These are phyloP conservation scores for Dendroctonus ponderosae DNA, from an alignment of 1,140 invertebrate genomes.

Conservation along the genomic window DNA sequence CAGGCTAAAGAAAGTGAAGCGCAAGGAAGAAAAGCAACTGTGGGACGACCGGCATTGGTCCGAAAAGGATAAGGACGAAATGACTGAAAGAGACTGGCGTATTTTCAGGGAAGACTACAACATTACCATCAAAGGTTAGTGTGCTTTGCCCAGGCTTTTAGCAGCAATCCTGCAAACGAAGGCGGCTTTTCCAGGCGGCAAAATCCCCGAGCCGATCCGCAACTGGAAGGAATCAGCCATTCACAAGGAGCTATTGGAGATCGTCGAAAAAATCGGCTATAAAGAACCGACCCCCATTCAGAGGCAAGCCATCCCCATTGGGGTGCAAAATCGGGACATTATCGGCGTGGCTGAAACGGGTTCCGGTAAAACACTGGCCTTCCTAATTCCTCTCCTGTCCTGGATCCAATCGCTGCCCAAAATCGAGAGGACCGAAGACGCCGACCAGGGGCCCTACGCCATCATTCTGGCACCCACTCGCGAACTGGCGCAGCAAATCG, in stretches of 20 bases:
- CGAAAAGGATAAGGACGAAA: slow-evolving; percentile 90
- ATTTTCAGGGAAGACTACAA: slow-evolving; percentile 99
- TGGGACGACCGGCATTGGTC: slow-evolving; percentile 99
- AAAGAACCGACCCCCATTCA: slow-evolving; percentile 99
- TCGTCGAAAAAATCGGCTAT: slow-evolving; percentile 95
- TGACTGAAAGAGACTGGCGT: slow-evolving; percentile 99
- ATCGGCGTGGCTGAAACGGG: slow-evolving; percentile 99
- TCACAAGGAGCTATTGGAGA: slow-evolving; percentile 88
- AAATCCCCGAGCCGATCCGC: slow-evolving; percentile 94
- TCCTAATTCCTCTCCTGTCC: slow-evolving; percentile 93
- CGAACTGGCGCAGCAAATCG: slow-evolving; percentile 99
- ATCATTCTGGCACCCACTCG: slow-evolving; percentile 98
- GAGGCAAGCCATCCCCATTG: slow-evolving; percentile 98
- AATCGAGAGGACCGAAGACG: slow-evolving; percentile 87
- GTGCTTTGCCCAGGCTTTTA: too few species aligned
- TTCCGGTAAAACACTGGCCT: slow-evolving; percentile 92
- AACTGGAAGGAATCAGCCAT: slow-evolving; percentile 95
- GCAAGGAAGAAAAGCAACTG: slow-evolving; percentile 96
- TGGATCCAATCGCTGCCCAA: slow-evolving; percentile 99
- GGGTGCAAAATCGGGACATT: slow-evolving; percentile 96
- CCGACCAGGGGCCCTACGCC: slow-evolving; percentile 97
- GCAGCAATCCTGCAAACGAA: neutral
- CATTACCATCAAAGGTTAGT: slow-evolving; percentile 88
- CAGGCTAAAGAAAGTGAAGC: slow-evolving; percentile 89
- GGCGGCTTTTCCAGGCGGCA: slow-evolving; percentile 62